Evolutionary conservation across 2,888 invertebrate genomes (phyloP), one percentile per base, ranked within the genome.

Genomic region (Caenorhabditis macrosperma): DNA sequence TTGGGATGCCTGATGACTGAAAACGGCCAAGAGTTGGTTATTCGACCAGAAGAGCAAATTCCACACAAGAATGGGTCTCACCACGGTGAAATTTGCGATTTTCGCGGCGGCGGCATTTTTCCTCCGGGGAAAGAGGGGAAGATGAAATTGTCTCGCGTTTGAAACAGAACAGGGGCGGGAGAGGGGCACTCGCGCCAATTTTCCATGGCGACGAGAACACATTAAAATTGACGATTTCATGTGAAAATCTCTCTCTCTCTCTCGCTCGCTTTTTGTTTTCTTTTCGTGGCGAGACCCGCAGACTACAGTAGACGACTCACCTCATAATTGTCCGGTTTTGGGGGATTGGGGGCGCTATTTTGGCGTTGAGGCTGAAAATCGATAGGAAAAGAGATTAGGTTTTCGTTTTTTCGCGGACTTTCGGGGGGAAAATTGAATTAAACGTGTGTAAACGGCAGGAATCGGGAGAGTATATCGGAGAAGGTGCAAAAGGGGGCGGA

Each of bases 1-100:
- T 46, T 75, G 80, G 10, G 75, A 41, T 2, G 80, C 80, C 48
- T 80, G 75, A 55, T 76, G 75, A 55, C 79, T 74, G 75, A 10
- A 74, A 78, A 60, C 7, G 5, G 22, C n/a, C 12, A 5, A 22
- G 17, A 48, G 4, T 12, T 6, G 7, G 17, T n/a, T 28, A 28
- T 33, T 7, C 2, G 33, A 17, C 28, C 20, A 17, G n/a, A 28
- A 26, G 41, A 9, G 24, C 12, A 6, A n/a, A 24, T 1, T 12
- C 24, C 22, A 48, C 7, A 38, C 15, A 10, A 2, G 2, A 10
- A 44, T 17, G 44, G 44, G 44, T 44, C 44, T 44, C 44, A 44
- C 44, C 44, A 17, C 44, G 44, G 20, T 54, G 2, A 38, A 33
- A 20, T 50, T 22, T 20, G 10, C 17, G 10, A 9, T 24, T 59